These are phyloP conservation scores for Lepus americanus DNA, from an alignment of 2,113 vertebrate species.

Conservation along the genomic window DNA sequence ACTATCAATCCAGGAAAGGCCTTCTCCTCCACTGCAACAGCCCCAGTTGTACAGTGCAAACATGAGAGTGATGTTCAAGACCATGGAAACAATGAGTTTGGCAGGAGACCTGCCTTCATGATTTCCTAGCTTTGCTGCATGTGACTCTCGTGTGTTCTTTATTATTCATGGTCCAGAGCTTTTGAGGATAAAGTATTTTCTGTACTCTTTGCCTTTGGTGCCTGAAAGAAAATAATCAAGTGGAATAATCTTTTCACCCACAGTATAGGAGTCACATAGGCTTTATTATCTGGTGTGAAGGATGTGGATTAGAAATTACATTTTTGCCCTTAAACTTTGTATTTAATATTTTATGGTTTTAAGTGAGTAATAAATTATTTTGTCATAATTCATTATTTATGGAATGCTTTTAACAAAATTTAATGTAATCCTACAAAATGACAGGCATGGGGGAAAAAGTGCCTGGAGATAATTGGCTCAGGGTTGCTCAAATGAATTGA, in stretches of 20 bases:
- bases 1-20: neutral
- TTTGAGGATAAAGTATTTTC: neutral
- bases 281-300: conserved; percentile 49
- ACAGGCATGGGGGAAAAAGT: conserved; percentile 42
- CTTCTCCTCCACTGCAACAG: rapidly evolving
- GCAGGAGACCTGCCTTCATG: neutral
- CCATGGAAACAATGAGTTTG: neutral
- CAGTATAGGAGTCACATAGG: neutral
- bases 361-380: conserved; percentile 79
- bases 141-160: neutral
- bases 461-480: conserved; percentile 67
- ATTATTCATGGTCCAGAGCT: neutral
- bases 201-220: neutral
- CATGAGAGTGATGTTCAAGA: neutral
- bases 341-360: conserved; percentile 74
- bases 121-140: neutral
- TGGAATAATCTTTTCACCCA: neutral
- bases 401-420: conserved; percentile 70
- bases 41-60: rapidly evolving
- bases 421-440: conserved; percentile 72
- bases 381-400: conserved; percentile 79
- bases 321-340: conserved; percentile 64
- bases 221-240: conserved; percentile 12
- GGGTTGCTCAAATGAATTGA: conserved; percentile 18
- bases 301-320: conserved; percentile 58